phyloP scores from a whole-genome alignment of 1,140 invertebrate species.

The Lepidurus arcticus region DNA sequence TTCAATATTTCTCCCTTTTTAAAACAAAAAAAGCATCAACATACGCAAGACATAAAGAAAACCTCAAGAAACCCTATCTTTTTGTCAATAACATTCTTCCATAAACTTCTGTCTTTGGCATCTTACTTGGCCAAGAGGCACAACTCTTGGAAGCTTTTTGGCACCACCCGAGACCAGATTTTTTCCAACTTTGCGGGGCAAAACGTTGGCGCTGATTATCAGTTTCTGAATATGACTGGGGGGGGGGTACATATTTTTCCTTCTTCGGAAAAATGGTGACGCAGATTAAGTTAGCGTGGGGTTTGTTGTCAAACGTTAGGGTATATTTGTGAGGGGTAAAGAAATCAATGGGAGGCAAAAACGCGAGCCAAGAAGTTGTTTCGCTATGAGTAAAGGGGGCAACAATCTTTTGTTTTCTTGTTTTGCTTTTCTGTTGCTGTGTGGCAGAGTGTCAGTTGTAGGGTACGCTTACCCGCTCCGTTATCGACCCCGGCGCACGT shows the following conservation, averaged over 20 bases:
- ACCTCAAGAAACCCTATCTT: neutral
- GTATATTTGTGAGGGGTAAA: neutral
- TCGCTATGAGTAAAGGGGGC: neutral
- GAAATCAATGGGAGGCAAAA: neutral
- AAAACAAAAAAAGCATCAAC: neutral
- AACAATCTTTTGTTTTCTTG: neutral
- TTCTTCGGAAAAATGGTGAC: neutral
- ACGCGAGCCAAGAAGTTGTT: neutral
- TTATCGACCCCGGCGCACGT: conserved; percentile 6
- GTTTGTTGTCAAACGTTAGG: neutral
- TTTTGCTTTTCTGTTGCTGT: neutral
- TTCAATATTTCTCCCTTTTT: neutral
- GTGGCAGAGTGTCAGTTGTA: neutral
- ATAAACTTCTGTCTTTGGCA: conserved; percentile 19
- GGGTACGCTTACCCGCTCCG: conserved; percentile 5
- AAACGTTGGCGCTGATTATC: neutral
- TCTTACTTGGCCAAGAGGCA: neutral
- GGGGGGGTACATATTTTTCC: neutral
- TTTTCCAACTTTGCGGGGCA: neutral
- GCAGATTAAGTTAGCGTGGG: neutral
- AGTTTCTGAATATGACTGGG: neutral
- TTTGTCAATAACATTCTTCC: neutral
- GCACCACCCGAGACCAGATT: neutral
- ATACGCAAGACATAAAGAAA: neutral
- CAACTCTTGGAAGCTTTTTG: neutral